Evolutionary conservation across 2,113 vertebrate species (phyloP).

Genomic region (Zosterops borbonicus): DNA sequence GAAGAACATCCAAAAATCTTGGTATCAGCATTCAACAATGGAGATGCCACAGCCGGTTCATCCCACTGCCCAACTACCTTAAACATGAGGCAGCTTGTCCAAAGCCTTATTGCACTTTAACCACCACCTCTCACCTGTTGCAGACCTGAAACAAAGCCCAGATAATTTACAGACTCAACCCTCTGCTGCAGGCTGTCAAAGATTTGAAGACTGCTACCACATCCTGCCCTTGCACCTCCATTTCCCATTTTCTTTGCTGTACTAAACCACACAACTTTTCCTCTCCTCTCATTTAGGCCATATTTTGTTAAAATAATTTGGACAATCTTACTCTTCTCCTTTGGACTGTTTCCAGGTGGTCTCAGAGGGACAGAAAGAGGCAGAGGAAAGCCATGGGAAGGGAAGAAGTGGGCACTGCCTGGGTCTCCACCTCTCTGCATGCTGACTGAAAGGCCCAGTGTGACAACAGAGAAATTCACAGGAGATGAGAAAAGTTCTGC

Average conservation of each 20-base stretch:
- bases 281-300: neutral
- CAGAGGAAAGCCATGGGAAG: neutral
- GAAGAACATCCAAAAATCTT: neutral
- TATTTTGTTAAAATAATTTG: neutral
- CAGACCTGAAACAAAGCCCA: neutral
- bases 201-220: neutral
- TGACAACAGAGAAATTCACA: neutral
- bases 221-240: neutral
- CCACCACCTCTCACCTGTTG: neutral
- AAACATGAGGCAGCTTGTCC: neutral
- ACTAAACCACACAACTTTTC: neutral
- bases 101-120: neutral
- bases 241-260: neutral
- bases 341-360: neutral
- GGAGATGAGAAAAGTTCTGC: neutral
- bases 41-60: neutral
- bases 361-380: neutral
- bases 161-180: neutral
- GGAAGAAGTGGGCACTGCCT: neutral
- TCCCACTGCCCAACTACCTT: neutral
- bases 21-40: rapidly evolving
- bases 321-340: neutral
- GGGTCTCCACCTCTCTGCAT: neutral
- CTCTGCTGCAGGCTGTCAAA: neutral
- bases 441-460: neutral